phyloP scores from a whole-genome alignment of 2,797 vertebrate species.

The Podarcis lilfordi region DNA sequence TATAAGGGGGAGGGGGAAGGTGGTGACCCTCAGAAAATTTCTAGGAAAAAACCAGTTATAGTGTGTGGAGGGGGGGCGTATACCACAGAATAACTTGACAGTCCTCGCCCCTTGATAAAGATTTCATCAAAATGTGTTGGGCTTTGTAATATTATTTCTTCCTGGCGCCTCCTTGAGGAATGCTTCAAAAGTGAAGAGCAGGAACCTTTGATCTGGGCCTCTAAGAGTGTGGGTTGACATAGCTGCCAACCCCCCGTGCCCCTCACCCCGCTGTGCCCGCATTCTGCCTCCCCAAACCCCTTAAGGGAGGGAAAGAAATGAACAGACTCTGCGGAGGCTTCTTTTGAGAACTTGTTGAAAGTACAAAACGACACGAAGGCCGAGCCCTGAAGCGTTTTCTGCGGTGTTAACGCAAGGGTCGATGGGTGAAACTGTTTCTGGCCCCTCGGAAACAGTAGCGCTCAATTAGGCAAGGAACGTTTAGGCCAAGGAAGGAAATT shows the following conservation, averaged over 20 bases:
- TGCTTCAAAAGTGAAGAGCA: not conserved
- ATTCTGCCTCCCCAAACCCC: not conserved
- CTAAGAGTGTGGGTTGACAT: not conserved
- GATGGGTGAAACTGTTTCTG: not conserved
- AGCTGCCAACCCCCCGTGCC: not conserved
- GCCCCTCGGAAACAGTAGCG: not conserved
- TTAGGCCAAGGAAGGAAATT: constrained; percentile 4
- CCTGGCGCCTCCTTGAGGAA: too few relatives aligned
- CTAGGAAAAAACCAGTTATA: not conserved
- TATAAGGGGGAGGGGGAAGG: not conserved
- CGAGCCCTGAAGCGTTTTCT: constrained; percentile 29
- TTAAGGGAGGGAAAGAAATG: not conserved
- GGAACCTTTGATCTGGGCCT: not conserved
- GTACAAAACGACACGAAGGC: not conserved
- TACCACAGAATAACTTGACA: not conserved
- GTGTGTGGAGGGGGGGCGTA: too few relatives aligned
- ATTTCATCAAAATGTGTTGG: not conserved
- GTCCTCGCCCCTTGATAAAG: too few relatives aligned
- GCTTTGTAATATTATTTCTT: not conserved
- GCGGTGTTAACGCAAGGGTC: constrained; percentile 19
- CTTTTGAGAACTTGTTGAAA: not conserved
- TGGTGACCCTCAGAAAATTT: not conserved
- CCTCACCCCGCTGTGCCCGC: too few relatives aligned
- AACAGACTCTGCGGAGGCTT: not conserved
- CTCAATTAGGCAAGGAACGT: not conserved